phyloP scores from a whole-genome alignment of 2,888 invertebrate species.

The Ptilodon capucinus region DNA sequence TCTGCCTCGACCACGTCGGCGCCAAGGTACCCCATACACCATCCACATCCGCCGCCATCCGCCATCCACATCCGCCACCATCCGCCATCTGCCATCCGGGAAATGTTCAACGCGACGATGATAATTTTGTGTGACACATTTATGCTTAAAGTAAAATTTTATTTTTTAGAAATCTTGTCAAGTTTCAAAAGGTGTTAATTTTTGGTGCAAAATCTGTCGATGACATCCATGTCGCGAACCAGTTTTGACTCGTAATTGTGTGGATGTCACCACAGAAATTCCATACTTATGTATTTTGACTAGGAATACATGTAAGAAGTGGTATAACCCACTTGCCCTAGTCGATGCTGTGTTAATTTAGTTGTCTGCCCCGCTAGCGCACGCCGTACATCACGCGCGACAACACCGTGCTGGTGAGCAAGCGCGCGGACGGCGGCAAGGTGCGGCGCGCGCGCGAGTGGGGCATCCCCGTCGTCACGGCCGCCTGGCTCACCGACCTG shows the following conservation, averaged over 20 bases:
- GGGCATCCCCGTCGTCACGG: conserved; percentile 95
- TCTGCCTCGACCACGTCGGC: conserved; percentile 93
- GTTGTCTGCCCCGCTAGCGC: conserved; percentile 56
- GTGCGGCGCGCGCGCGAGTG: conserved; percentile 95
- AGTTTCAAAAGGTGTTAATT: too few relatives aligned
- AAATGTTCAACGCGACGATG: too few relatives aligned
- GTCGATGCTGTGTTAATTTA: background rate
- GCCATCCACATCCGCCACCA: conserved; percentile 80
- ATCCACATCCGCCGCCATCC: conserved; percentile 82
- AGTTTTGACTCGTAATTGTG: too few relatives aligned
- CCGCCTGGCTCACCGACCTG: conserved; percentile 96
- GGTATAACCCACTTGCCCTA: too few relatives aligned
- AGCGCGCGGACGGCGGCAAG: conserved; percentile 93
- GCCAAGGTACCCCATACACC: conserved; percentile 87
- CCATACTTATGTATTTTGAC: too few relatives aligned
- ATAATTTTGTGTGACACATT: too few relatives aligned
- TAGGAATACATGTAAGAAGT: too few relatives aligned
- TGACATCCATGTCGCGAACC: too few relatives aligned
- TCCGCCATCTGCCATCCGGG: conserved; percentile 83
- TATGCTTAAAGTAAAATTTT: too few relatives aligned
- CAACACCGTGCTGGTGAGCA: conserved; percentile 89
- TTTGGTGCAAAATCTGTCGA: too few relatives aligned
- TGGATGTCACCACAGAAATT: too few relatives aligned
- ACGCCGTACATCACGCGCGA: conserved; percentile 90
- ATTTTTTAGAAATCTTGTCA: too few relatives aligned